Evolutionary conservation across 2,888 invertebrate species (phyloP), one percentile per base, ranked within the genome.

Genomic region (Eulithis testata): DNA sequence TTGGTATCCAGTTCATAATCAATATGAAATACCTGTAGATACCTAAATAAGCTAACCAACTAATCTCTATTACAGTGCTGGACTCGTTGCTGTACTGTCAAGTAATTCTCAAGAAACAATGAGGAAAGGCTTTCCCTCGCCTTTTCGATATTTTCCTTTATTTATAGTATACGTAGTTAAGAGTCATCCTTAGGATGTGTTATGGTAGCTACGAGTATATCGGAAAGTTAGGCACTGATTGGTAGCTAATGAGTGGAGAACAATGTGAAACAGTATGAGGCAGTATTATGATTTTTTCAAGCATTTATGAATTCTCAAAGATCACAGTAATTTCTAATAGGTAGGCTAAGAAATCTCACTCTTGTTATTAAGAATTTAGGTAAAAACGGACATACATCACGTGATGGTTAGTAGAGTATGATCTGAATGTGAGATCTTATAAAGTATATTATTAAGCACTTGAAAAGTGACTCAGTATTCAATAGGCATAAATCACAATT

Each of bases 51-150:
- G 8, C 40, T 40, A 31, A 49, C 21, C 21, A 21, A 49, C 9
- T 11, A 53, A 37, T 66, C 57, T 52, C 76, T 66, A 65, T 91
- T 88, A 44, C 91, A 93, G 92, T 93, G 79, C 62, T 92, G 81
- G 92, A 93, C 85, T 91, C 92, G 80, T 90, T 90, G 75, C 86
- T 91, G 64, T 92, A 91, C 80, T 92, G 91, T 73, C 92, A 93
- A 75, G 91, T 92, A 87, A 91, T 93, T 76, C 87, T 93, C 59
- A 77, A 86, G 68, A 91, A 91, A 83, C 91, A 90, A 80, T 81
- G 80, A 71, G 76, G 47, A 75, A 72, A 58, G 72, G 65, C 57
- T 36, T 61, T 11, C 59, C 62, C 31, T 36, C 50, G 55, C 47
- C 50, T 31, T 49, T 55, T 27, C n/a, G 21, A 55, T 36, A 43